Base-by-base conservation (phyloP, 2,888 invertebrate genomes). In the Cacoxenus indagator region DNA sequence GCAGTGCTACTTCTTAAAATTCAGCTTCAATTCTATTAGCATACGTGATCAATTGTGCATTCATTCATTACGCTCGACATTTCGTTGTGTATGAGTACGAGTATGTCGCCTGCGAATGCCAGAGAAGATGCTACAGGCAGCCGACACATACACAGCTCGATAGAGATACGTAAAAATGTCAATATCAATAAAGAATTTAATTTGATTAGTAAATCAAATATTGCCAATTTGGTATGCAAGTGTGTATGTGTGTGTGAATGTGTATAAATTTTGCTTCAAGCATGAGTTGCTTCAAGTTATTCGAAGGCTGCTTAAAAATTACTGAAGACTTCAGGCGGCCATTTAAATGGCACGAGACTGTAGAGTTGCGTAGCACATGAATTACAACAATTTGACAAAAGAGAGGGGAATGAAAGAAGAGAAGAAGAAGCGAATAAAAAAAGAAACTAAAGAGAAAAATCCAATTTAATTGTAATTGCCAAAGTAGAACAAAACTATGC, bases 121-220 rank as follows among this genome's bases (percentile, higher is more conserved):
- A 11, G 14, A 37, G 9, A 37, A 37, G 37, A 37, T 37, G 37
- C 37, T 14, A 37, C 8, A 8, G 31, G 6, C 8, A 37, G 14
- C 5, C 8, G 9, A 5, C 5, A 37, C 37, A 37, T 5, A 37
- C 37, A 37, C 37, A 54, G 17, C 8, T 6, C n/a, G 17, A 31
- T 31, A 11, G 55, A 46, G 19, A 37, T 17, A 59, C 24, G 43
- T 26, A 62, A 62, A 62, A 62, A 22, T 43, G 43, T 62, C 61
- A 62, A 62, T 62, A 26, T 45, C 61, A 62, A 45, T 45, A 62
- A 45, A 62, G 45, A 62, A 24, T 62, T 24, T 24, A 62, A 45
- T 62, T 45, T 62, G 45, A 45, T 62, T 45, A 62, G 61, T 62
- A 24, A 62, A 45, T 62, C 45, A 45, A 62, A 62, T 45, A 57